Conservation (phyloP, 2,888 invertebrate genomes). For the Selenia dentaria region DNA sequence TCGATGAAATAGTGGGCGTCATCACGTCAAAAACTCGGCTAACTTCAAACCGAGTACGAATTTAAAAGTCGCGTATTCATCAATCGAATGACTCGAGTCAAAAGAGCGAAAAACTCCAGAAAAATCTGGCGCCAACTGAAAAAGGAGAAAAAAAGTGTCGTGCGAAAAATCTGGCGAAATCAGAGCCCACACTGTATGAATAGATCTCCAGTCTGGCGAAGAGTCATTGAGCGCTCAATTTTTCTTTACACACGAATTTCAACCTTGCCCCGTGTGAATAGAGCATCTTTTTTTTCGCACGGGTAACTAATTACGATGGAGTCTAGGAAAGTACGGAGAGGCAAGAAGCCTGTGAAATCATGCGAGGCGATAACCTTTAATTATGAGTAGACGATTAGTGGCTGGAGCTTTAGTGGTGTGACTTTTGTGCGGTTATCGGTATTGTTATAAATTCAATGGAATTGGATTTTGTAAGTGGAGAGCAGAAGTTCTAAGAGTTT, state of each 20-base stretch:
- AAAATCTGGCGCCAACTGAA: slow-evolving; percentile 34
- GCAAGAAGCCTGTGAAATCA: slow-evolving; percentile 66
- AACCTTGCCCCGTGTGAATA: slow-evolving; percentile 24
- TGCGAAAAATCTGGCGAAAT: slow-evolving; percentile 47
- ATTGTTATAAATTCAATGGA: not conserved
- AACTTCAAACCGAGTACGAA: slow-evolving; percentile 3
- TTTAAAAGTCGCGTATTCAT: slow-evolving; percentile 19
- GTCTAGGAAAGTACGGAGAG: slow-evolving; percentile 52
- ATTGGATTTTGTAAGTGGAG: not conserved
- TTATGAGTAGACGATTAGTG: slow-evolving; percentile 61
- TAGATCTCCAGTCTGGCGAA: slow-evolving; percentile 53
- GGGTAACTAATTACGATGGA: slow-evolving; percentile 53
- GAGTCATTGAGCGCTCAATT: slow-evolving; percentile 50
- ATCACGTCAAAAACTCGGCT: not conserved
- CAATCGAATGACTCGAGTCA: slow-evolving; percentile 24
- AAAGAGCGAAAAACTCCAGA: slow-evolving; percentile 30
- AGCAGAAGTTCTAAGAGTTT: not conserved
- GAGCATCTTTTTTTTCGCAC: slow-evolving; percentile 29
- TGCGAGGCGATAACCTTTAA: slow-evolving; percentile 64
- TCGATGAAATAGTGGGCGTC: not conserved
- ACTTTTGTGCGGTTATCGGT: slow-evolving; percentile 15
- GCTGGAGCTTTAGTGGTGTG: slow-evolving; percentile 47
- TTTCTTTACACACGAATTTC: slow-evolving; percentile 23
- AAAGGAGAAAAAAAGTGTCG: slow-evolving; percentile 41
- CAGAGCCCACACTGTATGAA: slow-evolving; percentile 48